Percentiles rank a stretch among this genome's conserved stretches.
These are phyloP conservation scores for Panthera tigris DNA, from an alignment of 2,113 vertebrate species.

Conservation along the genomic window DNA sequence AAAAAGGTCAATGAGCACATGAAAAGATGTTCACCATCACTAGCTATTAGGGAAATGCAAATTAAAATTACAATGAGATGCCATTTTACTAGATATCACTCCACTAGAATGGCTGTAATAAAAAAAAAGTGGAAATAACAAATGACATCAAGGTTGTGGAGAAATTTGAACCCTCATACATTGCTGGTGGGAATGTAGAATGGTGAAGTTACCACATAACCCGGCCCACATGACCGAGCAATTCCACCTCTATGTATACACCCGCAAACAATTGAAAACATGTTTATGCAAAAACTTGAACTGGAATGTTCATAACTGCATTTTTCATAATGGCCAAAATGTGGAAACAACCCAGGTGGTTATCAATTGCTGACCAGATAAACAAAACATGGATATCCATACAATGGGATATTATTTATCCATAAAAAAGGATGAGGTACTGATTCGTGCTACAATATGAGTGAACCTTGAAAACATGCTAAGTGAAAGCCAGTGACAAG, in stretches of 20 bases:
- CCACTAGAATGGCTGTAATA: not conserved
- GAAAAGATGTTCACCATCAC: not conserved
- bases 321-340: not conserved
- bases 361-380: not conserved
- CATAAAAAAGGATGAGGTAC: not conserved
- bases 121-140: not conserved
- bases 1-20: not conserved
- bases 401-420: not conserved
- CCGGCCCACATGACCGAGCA: not conserved
- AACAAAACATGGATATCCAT: not conserved
- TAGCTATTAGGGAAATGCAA: not conserved
- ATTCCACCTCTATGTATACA: not conserved
- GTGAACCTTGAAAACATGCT: not conserved
- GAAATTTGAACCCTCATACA: not conserved
- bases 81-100: not conserved
- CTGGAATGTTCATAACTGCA: not conserved
- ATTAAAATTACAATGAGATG: not conserved
- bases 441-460: not conserved
- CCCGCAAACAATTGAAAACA: not conserved
- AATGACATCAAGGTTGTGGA: not conserved
- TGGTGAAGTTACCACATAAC: not conserved
- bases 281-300: not conserved
- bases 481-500: not conserved
- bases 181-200: not conserved
- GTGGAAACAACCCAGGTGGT: not conserved